Evolutionary conservation across 2,797 vertebrate genomes (phyloP).

Genomic region (Argentina silus): DNA sequence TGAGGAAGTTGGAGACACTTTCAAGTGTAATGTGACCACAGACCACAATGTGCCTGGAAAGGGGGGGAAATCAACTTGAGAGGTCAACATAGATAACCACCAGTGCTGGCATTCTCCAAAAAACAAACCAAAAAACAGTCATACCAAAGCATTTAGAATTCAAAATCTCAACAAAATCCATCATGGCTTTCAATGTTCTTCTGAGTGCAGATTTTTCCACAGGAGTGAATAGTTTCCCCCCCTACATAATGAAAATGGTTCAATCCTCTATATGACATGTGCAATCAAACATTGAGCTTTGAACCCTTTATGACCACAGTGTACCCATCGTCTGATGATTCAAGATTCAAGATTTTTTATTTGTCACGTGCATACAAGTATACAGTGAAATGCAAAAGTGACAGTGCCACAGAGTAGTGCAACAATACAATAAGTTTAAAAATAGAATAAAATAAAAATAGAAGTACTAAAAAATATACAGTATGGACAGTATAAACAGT

Average conservation of each 20-base stretch:
- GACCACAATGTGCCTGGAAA: conserved; percentile 97
- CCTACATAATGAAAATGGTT: conserved; percentile 70
- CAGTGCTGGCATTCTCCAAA: conserved; percentile 74
- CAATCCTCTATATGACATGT: conserved; percentile 72
- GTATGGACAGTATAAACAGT: no score
- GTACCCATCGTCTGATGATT: no score
- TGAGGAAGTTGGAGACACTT: conserved; percentile 99
- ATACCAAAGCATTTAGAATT: conserved; percentile 68
- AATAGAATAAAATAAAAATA: no score
- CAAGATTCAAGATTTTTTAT: no score
- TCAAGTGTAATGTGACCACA: conserved; percentile 99
- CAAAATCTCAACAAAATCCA: conserved; percentile 67
- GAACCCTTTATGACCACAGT: conserved; percentile 71
- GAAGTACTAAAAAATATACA: no score
- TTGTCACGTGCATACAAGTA: no score
- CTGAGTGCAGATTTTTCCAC: conserved; percentile 18
- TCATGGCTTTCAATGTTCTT: conserved; percentile 55
- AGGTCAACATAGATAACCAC: conserved; percentile 74
- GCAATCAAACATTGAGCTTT: conserved; percentile 75
- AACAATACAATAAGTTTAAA: no score
- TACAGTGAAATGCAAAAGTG: no score
- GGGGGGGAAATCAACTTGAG: conserved; percentile 73
- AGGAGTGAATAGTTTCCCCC: conserved; percentile 69
- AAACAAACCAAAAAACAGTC: conserved; percentile 76
- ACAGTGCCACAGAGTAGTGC: no score